These are phyloP conservation scores for Anthophora plumipes DNA, from an alignment of 2,888 invertebrate genomes.

Conservation along the genomic window DNA sequence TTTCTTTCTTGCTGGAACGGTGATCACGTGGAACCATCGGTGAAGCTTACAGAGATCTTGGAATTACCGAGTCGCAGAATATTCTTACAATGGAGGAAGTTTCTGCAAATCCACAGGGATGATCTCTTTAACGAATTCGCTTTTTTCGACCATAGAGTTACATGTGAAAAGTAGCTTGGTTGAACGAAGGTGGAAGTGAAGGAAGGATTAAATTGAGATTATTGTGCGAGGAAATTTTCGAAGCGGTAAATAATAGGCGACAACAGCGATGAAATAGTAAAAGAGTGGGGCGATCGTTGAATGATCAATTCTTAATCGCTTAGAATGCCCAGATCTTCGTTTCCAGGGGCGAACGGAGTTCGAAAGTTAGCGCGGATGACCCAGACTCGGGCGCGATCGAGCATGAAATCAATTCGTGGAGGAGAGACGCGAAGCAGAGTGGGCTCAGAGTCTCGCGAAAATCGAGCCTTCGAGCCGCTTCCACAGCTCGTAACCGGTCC, in stretches of 20 bases:
- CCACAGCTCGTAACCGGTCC: neutral
- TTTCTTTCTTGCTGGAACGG: too few species aligned
- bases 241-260: neutral
- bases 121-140: too few species aligned
- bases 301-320: neutral
- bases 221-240: neutral
- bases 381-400: constrained; percentile 72
- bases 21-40: too few species aligned
- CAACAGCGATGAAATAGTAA: neutral
- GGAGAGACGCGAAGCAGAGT: constrained; percentile 50
- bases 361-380: constrained; percentile 71
- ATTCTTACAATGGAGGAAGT: too few species aligned
- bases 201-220: neutral
- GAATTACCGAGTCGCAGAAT: too few species aligned
- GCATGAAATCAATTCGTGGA: constrained; percentile 72
- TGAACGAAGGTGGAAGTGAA: too few species aligned
- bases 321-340: constrained; percentile 26
- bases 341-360: constrained; percentile 25
- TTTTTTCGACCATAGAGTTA: too few species aligned
- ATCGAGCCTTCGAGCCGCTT: constrained; percentile 3
- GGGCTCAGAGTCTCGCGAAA: constrained; percentile 38
- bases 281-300: constrained; percentile 12
- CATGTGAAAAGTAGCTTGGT: neutral
- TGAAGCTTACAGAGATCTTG: too few species aligned
- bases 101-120: too few species aligned